Percentiles rank a stretch among this genome's conserved stretches.
Evolutionary conservation across 2,888 invertebrate genomes (phyloP).

Genomic region (Cantharis flavilabris): DNA sequence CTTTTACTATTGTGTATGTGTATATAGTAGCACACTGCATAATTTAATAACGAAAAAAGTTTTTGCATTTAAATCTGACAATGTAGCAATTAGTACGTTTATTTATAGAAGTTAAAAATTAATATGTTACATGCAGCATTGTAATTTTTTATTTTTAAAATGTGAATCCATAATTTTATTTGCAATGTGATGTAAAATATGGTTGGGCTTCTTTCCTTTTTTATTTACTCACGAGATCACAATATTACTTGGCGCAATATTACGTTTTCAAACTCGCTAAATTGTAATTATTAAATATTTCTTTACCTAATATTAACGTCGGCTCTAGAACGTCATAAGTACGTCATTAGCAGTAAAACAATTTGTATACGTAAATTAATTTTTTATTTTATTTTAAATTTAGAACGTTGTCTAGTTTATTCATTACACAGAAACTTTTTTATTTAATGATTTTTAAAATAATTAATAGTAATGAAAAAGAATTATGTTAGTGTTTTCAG

Average conservation of each 20-base stretch:
- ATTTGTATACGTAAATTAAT: not conserved
- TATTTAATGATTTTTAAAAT: not conserved
- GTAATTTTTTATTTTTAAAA: not conserved
- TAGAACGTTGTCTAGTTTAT: not conserved
- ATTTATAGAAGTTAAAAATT: conserved; percentile 15
- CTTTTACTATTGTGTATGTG: not conserved
- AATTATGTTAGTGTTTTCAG: not conserved
- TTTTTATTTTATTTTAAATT: not conserved
- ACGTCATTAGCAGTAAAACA: not conserved
- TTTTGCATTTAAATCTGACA: conserved; percentile 16
- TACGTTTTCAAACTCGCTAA: not conserved
- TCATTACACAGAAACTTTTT: not conserved
- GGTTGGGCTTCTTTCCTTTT: not conserved
- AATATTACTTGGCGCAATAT: not conserved
- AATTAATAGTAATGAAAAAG: not conserved
- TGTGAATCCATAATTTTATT: not conserved
- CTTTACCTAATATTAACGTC: not conserved
- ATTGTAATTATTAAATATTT: not conserved
- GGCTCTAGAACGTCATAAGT: not conserved
- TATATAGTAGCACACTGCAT: not conserved
- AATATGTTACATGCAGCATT: conserved; percentile 7
- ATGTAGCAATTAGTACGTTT: conserved; percentile 13
- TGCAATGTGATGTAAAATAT: not conserved
- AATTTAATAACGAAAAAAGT: not conserved
- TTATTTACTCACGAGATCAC: not conserved